These are phyloP conservation scores for Colletes gigas DNA, from an alignment of 1,140 invertebrate genomes.

Conservation along the genomic window DNA sequence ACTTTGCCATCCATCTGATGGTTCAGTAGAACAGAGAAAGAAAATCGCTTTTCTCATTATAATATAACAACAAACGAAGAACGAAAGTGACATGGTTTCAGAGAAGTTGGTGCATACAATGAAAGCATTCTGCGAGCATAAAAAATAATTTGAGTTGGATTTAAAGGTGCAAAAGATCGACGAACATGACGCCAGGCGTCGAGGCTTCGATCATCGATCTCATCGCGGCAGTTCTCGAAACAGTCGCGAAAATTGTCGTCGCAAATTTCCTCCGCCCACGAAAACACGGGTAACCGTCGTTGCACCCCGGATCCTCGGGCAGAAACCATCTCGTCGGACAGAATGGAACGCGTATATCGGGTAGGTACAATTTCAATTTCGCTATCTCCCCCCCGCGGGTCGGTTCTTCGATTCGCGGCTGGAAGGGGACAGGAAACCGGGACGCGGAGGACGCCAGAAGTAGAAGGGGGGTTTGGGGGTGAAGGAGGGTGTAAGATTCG, in stretches of 20 bases:
- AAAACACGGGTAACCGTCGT: constrained; percentile 46
- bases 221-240: not conserved
- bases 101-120: too few relatives aligned
- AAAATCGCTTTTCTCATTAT: too few relatives aligned
- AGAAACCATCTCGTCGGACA: constrained; percentile 44
- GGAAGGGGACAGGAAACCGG: constrained; percentile 11
- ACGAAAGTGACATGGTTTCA: too few relatives aligned
- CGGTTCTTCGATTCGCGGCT: constrained; percentile 25
- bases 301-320: constrained; percentile 34
- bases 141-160: too few relatives aligned
- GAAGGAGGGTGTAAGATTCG: constrained; percentile 59
- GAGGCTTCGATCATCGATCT: not conserved
- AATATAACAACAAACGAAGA: too few relatives aligned
- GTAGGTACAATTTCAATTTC: constrained; percentile 73
- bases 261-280: constrained; percentile 5
- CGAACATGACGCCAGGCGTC: not conserved
- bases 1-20: too few relatives aligned
- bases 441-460: not conserved
- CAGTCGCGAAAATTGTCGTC: not conserved
- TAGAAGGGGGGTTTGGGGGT: not conserved
- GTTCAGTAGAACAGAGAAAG: too few relatives aligned
- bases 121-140: too few relatives aligned
- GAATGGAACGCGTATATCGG: constrained; percentile 55
- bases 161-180: too few relatives aligned
- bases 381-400: constrained; percentile 69